Conservation (phyloP, 2,888 invertebrate genomes). For the Pristionchus arcanus region DNA sequence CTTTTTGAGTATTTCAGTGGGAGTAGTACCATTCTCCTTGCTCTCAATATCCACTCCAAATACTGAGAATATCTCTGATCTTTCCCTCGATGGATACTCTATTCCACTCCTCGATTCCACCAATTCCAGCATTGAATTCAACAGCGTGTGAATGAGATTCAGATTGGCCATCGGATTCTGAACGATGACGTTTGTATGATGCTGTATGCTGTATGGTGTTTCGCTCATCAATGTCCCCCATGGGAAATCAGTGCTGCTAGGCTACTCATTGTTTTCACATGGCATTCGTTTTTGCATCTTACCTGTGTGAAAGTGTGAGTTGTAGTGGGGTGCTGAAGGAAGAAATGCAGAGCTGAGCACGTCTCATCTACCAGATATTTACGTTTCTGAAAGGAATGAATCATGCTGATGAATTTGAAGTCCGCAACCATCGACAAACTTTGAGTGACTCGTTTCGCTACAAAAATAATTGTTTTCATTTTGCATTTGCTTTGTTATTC, state of each 20-base stretch:
- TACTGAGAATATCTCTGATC: conserved; percentile 3
- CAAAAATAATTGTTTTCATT: too few relatives aligned
- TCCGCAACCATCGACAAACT: too few relatives aligned
- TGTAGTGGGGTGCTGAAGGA: conserved; percentile 46
- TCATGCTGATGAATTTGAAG: neutral
- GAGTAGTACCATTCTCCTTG: conserved; percentile 25
- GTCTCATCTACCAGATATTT: conserved; percentile 5
- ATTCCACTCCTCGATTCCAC: conserved; percentile 3
- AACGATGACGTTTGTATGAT: neutral
- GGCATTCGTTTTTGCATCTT: neutral
- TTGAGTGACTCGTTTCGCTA: too few relatives aligned
- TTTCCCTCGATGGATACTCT: conserved; percentile 32
- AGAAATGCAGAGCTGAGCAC: conserved; percentile 21
- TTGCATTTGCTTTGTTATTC: too few relatives aligned
- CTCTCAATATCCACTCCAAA: conserved; percentile 36
- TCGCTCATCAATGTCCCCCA: neutral
- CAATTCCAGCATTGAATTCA: neutral
- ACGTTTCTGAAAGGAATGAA: neutral
- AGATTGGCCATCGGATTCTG: conserved; percentile 44
- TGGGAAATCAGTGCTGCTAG: neutral
- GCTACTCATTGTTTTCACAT: neutral
- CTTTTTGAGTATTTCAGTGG: neutral
- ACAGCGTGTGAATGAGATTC: neutral
- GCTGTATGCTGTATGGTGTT: neutral
- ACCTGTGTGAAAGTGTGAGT: neutral